Conservation (phyloP, 2,113 vertebrate species). For the Haemorhous mexicanus region DNA sequence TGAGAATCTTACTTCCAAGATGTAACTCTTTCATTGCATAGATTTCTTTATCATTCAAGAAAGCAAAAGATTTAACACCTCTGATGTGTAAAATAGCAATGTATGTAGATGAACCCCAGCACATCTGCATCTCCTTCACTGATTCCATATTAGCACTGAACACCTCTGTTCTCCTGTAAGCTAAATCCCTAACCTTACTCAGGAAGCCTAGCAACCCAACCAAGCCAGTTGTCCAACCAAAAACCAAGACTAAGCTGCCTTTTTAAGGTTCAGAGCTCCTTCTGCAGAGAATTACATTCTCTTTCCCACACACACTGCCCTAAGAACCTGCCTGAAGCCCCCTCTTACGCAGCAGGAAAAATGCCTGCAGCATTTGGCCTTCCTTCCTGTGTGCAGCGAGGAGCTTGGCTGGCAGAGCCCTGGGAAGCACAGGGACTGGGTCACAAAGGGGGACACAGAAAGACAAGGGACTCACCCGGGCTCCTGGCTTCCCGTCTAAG, state of each 20-base stretch:
- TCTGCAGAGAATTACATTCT: neutral
- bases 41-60: neutral
- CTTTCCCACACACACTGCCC: neutral
- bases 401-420: neutral
- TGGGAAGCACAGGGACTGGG: neutral
- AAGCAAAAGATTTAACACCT: neutral
- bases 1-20: neutral
- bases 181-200: neutral
- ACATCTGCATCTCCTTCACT: neutral
- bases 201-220: neutral
- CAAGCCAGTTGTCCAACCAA: neutral
- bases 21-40: neutral
- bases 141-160: conserved; percentile 15
- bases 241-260: neutral
- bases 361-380: neutral
- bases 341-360: neutral
- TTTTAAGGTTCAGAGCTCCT: neutral
- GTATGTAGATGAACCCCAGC: neutral
- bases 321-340: neutral
- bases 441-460: conserved; percentile 46
- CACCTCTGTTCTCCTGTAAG: neutral
- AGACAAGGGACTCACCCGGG: conserved; percentile 92
- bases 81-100: neutral
- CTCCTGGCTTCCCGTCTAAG: conserved; percentile 99
- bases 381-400: neutral